These are phyloP conservation scores for Corydoras maculifer DNA, from an alignment of 2,113 vertebrate species.

Conservation along the genomic window DNA sequence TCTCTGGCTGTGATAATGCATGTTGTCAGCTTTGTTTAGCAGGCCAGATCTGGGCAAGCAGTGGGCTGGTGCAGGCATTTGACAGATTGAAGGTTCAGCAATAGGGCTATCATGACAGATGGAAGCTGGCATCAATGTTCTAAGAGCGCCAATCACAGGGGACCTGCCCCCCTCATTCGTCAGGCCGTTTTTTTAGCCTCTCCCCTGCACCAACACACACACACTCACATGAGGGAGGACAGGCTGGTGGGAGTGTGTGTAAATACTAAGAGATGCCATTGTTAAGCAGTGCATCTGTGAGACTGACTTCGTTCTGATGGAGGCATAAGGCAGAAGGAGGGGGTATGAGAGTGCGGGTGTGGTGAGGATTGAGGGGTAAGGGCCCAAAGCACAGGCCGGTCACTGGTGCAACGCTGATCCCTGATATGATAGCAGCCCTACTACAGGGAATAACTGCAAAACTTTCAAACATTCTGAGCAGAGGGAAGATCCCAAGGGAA, in stretches of 20 bases:
- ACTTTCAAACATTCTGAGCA: constrained; percentile 84
- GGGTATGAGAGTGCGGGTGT: constrained; percentile 20
- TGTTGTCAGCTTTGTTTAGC: constrained; percentile 99
- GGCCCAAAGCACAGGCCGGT: constrained; percentile 88
- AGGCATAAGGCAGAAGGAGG: constrained; percentile 91
- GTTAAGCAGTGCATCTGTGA: constrained; percentile 99
- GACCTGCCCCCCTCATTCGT: constrained; percentile 99
- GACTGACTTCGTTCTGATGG: constrained; percentile 98
- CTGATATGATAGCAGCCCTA: constrained; percentile 88
- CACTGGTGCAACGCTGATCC: constrained; percentile 94
- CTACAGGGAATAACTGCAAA: constrained; percentile 84
- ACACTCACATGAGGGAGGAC: constrained; percentile 44
- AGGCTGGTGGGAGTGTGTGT: constrained; percentile 50
- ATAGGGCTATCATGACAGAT: constrained; percentile 99
- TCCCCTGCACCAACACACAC: constrained; percentile 64
- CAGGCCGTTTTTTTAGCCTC: constrained; percentile 95
- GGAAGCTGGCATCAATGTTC: constrained; percentile 99
- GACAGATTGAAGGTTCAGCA: constrained; percentile 99
- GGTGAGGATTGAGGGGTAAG: constrained; percentile 8
- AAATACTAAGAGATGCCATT: constrained; percentile 97
- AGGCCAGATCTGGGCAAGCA: constrained; percentile 99
- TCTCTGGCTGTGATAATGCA: constrained; percentile 99
- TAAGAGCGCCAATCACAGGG: constrained; percentile 99
- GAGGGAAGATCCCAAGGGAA: constrained; percentile 45
- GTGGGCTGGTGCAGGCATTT: constrained; percentile 98